A percentile compares a stretch with the other conserved stretches of the same genome.
Conservation (phyloP, 2,113 vertebrate species). For the Microtus oregoni region DNA sequence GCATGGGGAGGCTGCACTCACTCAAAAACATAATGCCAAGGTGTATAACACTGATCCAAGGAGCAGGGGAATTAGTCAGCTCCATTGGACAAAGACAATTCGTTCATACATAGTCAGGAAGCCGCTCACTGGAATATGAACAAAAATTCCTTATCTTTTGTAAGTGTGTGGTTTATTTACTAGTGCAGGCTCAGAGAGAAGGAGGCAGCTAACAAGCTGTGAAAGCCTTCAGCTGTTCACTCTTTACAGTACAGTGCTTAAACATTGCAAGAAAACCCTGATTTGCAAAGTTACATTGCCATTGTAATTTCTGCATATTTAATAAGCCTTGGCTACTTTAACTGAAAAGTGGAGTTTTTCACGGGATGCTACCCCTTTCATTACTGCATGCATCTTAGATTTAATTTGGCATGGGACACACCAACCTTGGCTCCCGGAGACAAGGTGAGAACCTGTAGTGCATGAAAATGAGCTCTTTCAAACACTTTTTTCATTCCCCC, state of each 20-base stretch:
- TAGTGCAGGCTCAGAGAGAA: constrained; percentile 27
- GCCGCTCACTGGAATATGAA: constrained; percentile 65
- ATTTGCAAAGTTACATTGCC: constrained; percentile 81
- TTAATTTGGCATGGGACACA: constrained; percentile 84
- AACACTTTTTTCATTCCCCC: constrained; percentile 68
- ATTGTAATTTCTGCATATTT: constrained; percentile 83
- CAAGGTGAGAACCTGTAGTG: constrained; percentile 84
- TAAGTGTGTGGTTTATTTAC: constrained; percentile 72
- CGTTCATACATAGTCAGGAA: constrained; percentile 71
- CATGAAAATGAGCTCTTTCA: constrained; percentile 80
- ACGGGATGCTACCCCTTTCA: constrained; percentile 85
- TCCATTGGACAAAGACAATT: constrained; percentile 75
- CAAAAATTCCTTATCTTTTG: constrained; percentile 74
- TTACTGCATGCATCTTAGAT: constrained; percentile 81
- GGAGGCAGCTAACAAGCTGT: constrained; percentile 60
- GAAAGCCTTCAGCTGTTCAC: constrained; percentile 33
- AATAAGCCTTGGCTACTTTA: constrained; percentile 79
- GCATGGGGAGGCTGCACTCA: not conserved
- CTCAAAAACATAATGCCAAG: constrained; percentile 51
- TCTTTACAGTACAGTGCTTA: constrained; percentile 61
- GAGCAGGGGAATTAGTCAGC: constrained; percentile 73
- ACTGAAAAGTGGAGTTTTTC: constrained; percentile 82
- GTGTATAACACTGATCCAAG: constrained; percentile 65
- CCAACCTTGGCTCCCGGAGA: constrained; percentile 86
- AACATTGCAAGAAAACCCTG: constrained; percentile 58